Evolutionary conservation across 2,888 invertebrate genomes (phyloP), one percentile per base, ranked within the genome.

Genomic region (Limnephilus lunatus): DNA sequence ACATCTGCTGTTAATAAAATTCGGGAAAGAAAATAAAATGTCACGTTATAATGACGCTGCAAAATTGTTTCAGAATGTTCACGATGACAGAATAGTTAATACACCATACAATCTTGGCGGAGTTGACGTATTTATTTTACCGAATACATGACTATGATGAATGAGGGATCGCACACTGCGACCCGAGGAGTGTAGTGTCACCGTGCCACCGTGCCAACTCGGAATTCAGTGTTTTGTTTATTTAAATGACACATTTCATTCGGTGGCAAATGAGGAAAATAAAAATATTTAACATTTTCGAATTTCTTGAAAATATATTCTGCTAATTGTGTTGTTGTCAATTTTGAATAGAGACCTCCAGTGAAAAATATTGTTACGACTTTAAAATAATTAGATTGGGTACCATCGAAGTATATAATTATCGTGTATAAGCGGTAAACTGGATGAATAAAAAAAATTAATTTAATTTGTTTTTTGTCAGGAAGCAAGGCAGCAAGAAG

Each of bases 41-140:
- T 82, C 82, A 44, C 44, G 82, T 82, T 90, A 48, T 82, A 90
- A 82, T 90, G 90, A 90, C 31, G 90, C 90, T 90, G 82, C 90
- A 90, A 81, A 82, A 90, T 82, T 89, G 89, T 90, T 44, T 81
- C 48, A 31, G 48, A 19, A 82, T 39, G 35, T 15, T 19, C 90
- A 68, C 32, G 85, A 68, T 90, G 90, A 90, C 90, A 85, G 85
- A 83, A 35, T 90, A 85, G 90, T 90, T 85, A 85, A 90, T 85
- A 90, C 80, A 25, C 39, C 68, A 68, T 90, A 68, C 90, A 83
- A 68, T 68, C 32, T 14, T 86, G 19, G 35, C 9, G 85, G 68
- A 88, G 91, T 44, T 91, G 93, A 93, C 93, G 88, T 81, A 92
- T 93, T 93, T 93, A 93, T 93, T 93, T 91, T 90, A 91, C 86